Evolutionary conservation across 2,113 vertebrate genomes (phyloP).

Genomic region (Tychaedon coryphoeus): DNA sequence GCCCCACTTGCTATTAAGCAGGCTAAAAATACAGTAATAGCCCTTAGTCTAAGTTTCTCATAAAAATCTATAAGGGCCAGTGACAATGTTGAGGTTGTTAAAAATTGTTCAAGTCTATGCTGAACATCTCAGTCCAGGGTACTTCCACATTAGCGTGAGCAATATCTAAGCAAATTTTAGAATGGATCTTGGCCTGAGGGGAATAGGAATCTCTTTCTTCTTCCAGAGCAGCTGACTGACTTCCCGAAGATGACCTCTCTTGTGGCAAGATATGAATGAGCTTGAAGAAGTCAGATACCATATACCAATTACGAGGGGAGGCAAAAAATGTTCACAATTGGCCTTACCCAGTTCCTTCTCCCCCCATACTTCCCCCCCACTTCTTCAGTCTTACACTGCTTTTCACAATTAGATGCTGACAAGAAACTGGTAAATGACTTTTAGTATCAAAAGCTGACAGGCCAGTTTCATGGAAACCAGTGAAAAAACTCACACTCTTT

Average conservation of each 20-base stretch:
- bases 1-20: background rate
- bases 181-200: background rate
- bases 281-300: background rate
- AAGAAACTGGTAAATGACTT: background rate
- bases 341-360: background rate
- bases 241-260: fast-evolving
- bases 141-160: background rate
- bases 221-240: background rate
- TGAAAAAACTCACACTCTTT: background rate
- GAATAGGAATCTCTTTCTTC: background rate
- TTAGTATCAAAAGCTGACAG: background rate
- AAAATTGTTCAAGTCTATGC: background rate
- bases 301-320: background rate
- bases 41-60: background rate
- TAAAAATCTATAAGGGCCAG: background rate
- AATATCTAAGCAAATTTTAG: background rate
- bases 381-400: background rate
- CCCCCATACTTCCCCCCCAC: background rate
- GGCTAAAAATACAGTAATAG: background rate
- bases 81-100: background rate
- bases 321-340: background rate
- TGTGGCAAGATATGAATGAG: background rate
- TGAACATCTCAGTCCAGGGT: background rate
- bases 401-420: background rate
- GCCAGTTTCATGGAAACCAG: background rate